phyloP scores from a whole-genome alignment of 2,113 vertebrate species.

The Marmota flaviventris region DNA sequence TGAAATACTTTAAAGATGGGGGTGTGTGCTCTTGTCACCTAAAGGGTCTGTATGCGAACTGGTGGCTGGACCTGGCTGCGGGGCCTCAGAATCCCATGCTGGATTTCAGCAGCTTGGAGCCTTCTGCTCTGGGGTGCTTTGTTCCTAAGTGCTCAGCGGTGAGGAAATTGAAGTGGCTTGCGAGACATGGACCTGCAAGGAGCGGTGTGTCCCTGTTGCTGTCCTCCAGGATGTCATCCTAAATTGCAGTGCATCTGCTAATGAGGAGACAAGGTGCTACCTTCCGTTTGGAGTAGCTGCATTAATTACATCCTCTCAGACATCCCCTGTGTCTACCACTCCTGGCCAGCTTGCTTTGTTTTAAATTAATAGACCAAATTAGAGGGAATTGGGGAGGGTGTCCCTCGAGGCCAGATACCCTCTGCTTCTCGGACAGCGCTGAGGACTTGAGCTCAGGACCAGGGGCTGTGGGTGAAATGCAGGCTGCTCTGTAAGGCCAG shows the following conservation, averaged over 20 bases:
- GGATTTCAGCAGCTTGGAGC: neutral
- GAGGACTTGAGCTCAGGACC: neutral
- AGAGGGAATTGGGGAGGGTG: conserved; percentile 55
- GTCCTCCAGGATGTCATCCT: conserved; percentile 55
- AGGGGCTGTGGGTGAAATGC: neutral
- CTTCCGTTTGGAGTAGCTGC: conserved; percentile 62
- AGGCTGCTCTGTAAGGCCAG: neutral
- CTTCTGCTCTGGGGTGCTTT: neutral
- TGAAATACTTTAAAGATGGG: neutral
- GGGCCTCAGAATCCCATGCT: neutral
- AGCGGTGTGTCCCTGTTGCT: neutral
- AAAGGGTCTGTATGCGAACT: neutral
- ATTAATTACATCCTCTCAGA: conserved; percentile 70
- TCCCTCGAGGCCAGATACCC: conserved; percentile 55
- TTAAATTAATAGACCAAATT: conserved; percentile 71
- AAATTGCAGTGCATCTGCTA: conserved; percentile 53
- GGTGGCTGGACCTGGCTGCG: no score
- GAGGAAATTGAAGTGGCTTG: neutral
- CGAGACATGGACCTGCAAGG: neutral
- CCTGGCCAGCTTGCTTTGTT: conserved; percentile 55
- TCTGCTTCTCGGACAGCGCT: neutral
- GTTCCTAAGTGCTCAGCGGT: neutral
- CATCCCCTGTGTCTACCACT: conserved; percentile 59
- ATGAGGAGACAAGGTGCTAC: conserved; percentile 68
- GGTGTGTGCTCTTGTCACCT: neutral